Evolutionary conservation across 2,113 vertebrate species (phyloP).

Genomic region (Alectura lathami): DNA sequence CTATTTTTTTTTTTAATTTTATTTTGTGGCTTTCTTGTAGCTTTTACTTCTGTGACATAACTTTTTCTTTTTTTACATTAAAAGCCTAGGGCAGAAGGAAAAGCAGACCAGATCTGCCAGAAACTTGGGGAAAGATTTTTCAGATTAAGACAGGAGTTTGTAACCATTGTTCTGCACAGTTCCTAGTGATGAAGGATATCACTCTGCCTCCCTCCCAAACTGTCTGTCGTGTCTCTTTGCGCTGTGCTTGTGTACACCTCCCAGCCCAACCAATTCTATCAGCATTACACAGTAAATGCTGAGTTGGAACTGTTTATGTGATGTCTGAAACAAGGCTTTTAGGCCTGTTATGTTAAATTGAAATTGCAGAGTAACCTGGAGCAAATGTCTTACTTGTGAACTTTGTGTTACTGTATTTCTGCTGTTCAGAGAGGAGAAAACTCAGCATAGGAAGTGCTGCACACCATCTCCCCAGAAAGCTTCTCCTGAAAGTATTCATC

Average conservation of each 20-base stretch:
- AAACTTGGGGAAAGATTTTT: not conserved
- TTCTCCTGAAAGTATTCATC: not conserved
- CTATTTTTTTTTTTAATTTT: conserved; percentile 3
- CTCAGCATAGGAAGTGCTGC: not conserved
- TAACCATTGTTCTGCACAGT: not conserved
- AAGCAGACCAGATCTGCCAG: not conserved
- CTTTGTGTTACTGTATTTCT: not conserved
- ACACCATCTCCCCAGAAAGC: rapidly evolving
- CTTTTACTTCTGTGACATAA: conserved; percentile 38
- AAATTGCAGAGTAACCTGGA: not conserved
- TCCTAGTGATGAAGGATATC: not conserved
- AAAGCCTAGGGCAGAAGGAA: not conserved
- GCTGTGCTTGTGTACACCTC: not conserved
- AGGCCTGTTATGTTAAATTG: not conserved
- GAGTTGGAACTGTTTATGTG: not conserved
- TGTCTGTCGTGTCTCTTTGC: not conserved
- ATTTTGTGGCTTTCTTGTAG: conserved; percentile 14
- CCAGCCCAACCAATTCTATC: not conserved
- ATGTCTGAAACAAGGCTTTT: not conserved
- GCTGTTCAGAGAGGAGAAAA: not conserved
- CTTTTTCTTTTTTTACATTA: conserved; percentile 2
- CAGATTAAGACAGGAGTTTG: not conserved
- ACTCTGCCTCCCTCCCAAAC: not conserved
- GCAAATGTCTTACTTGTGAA: not conserved
- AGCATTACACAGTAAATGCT: not conserved